Evolutionary conservation across 2,797 vertebrate genomes (phyloP).

Genomic region (Artibeus jamaicensis): DNA sequence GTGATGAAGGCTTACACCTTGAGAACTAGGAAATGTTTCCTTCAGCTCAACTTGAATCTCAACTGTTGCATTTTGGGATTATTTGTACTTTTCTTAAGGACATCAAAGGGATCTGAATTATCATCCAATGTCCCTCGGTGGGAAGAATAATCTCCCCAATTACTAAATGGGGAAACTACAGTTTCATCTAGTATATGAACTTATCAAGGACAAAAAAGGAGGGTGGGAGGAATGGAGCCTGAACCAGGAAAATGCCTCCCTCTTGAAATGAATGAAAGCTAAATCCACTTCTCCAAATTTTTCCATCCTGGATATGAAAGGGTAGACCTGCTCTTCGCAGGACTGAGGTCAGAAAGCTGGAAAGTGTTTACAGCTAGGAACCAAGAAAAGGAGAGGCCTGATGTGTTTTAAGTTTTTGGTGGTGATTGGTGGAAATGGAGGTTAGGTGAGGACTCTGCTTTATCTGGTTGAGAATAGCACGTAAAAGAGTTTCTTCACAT

Average conservation of each 20-base stretch:
- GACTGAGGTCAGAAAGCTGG: background rate
- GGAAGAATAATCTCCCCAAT: background rate
- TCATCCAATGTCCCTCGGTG: background rate
- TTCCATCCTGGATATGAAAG: background rate
- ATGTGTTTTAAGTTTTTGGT: background rate
- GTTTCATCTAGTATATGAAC: background rate
- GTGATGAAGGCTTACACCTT: background rate
- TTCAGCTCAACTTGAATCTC: background rate
- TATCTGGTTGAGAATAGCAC: background rate
- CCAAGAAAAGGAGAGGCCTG: background rate
- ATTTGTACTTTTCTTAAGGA: constrained; percentile 18
- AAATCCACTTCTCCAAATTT: background rate
- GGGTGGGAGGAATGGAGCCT: background rate
- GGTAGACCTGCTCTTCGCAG: background rate
- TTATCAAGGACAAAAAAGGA: background rate
- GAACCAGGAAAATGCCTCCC: background rate
- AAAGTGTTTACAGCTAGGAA: background rate
- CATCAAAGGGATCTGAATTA: background rate
- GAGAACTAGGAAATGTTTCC: background rate
- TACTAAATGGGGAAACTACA: background rate
- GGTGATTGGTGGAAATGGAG: background rate
- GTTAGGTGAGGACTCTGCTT: background rate
- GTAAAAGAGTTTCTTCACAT: background rate
- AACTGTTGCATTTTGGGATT: background rate
- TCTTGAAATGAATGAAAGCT: background rate